A percentile compares a stretch with the other conserved stretches of the same genome.
Evolutionary conservation across 2,888 invertebrate genomes (phyloP).

Genomic region (Eumacrocentrus americanus): DNA sequence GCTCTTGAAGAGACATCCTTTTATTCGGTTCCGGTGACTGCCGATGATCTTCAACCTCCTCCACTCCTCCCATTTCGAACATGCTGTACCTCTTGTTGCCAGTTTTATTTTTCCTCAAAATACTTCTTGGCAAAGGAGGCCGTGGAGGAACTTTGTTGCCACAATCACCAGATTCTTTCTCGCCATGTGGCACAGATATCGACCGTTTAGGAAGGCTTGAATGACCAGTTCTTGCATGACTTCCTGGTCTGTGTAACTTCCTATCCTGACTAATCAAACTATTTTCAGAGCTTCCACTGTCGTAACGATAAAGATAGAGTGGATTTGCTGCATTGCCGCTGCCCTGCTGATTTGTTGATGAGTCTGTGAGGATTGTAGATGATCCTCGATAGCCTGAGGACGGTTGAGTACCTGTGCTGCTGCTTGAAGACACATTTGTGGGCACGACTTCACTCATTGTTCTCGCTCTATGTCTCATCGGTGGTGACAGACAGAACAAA

Average conservation of each 20-base stretch:
- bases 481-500: conserved; percentile 46
- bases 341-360: conserved; percentile 73
- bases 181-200: conserved; percentile 65
- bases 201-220: conserved; percentile 73
- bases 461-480: conserved; percentile 64
- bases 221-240: conserved; percentile 36
- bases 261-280: conserved; percentile 65
- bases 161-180: conserved; percentile 60
- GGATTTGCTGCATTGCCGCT: conserved; percentile 65
- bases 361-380: conserved; percentile 80
- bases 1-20: conserved; percentile 78
- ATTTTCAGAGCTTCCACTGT: conserved; percentile 77
- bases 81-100: conserved; percentile 72
- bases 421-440: conserved; percentile 69
- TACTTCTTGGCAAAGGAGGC: conserved; percentile 76
- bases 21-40: conserved; percentile 66
- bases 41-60: conserved; percentile 63
- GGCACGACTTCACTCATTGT: conserved; percentile 65
- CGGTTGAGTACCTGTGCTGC: conserved; percentile 78
- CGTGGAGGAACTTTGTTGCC: conserved; percentile 67
- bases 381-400: conserved; percentile 88
- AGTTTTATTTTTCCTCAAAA: conserved; percentile 69
- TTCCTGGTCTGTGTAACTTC: conserved; percentile 39
- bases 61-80: conserved; percentile 75
- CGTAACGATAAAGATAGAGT: conserved; percentile 82